Conservation (phyloP, 2,888 invertebrate species). For the Nemotelus pantherinus region DNA sequence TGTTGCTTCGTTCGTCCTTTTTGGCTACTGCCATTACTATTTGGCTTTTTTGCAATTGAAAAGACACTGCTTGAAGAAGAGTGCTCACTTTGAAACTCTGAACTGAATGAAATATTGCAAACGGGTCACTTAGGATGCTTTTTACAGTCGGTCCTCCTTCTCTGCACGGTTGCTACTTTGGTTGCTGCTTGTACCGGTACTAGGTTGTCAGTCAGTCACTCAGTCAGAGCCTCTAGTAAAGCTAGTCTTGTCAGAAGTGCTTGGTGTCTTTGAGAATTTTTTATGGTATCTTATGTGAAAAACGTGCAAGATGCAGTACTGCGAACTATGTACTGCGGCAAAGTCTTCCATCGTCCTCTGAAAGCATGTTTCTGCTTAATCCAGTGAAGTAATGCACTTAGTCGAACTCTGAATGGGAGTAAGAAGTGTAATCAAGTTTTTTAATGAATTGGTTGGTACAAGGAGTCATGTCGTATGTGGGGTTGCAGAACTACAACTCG, state of each 20-base stretch:
- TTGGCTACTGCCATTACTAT: conserved; percentile 10
- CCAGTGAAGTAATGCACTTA: conserved; percentile 36
- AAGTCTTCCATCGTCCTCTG: conserved; percentile 5
- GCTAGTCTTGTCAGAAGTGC: conserved; percentile 1
- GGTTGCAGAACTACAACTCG: too few relatives aligned
- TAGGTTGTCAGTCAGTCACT: conserved; percentile 6
- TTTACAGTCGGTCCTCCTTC: conserved; percentile 3
- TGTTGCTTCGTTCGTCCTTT: conserved; percentile 25
- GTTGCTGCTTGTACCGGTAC: background rate
- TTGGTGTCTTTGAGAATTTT: conserved; percentile 23
- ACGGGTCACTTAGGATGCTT: conserved; percentile 25
- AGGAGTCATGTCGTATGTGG: background rate
- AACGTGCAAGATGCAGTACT: conserved; percentile 8
- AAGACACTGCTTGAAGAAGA: background rate
- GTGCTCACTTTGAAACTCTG: background rate
- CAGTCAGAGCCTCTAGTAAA: background rate
- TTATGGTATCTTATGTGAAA: conserved; percentile 25
- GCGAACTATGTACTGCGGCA: background rate
- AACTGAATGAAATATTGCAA: conserved; percentile 36
- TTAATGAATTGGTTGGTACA: conserved; percentile 13
- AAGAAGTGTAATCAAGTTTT: conserved; percentile 33
- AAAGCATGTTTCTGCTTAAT: conserved; percentile 34
- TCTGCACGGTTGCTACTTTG: background rate
- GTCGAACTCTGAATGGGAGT: conserved; percentile 7
- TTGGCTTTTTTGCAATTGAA: conserved; percentile 2